Evolutionary conservation across 2,888 invertebrate species (phyloP), one percentile per base, ranked within the genome.

Genomic region (Trimorus sp.): DNA sequence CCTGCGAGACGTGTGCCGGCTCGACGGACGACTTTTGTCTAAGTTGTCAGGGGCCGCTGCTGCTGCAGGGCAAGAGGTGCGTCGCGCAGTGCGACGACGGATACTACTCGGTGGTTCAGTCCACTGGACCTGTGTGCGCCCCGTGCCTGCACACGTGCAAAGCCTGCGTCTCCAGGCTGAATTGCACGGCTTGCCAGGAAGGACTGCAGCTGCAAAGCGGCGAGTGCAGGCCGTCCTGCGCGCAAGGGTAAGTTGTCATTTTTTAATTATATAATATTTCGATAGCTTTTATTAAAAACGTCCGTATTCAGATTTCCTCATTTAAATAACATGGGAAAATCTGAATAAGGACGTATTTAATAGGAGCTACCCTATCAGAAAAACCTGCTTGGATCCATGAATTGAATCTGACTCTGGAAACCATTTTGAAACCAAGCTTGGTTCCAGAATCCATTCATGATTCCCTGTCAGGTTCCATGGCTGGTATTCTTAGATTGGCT

Each of bases 1-100:
- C 95, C 0, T 98, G 98, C 88, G 96, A 96, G 83, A 95, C 95
- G n/a, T 98, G 98, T 90, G 95, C 94, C 81, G 97, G 97, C 0
- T 94, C 95, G 5, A 94, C 94, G n/a, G 95, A 95, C 42, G 93
- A 93, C 51, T 94, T 95, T 73, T 97, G 97, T 90, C 92, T 96
- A 38, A 95, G 96, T 42, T 97, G 97, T 87, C 93, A 93, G n/a
- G 93, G 94, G 66, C 95, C 96, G 26, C 93, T 96, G 65, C 93
- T 96, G 59, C 93, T 96, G 26, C 95, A 97, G 89, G 94, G 95
- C 77, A 93, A 93, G 79, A 94, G 94, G 84, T 97, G 97, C 89
- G 95, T 97, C 15, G 93, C 94, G 26, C 94, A 94, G 85, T 97
- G 97, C 91, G 95, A 95, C 74, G 94, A 93, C 71, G 96, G 96